phyloP scores from a whole-genome alignment of 1,140 invertebrate genomes.

The Apis cerana region DNA sequence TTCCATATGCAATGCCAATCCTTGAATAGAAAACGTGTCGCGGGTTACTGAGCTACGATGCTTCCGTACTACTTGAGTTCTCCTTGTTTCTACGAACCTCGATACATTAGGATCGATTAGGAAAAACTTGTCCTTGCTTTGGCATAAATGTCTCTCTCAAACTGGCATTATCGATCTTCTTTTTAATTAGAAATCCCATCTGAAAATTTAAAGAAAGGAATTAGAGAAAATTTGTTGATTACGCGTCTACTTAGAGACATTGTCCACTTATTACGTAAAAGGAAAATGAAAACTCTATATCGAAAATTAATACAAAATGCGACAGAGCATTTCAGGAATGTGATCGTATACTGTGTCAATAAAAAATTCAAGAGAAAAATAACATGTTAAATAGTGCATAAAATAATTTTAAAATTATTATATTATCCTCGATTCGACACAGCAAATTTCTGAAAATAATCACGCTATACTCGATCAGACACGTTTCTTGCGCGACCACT shows the following conservation, averaged over 20 bases:
- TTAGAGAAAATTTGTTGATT: neutral
- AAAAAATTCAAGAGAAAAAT: neutral
- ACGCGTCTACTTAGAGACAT: neutral
- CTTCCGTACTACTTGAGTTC: constrained; percentile 6
- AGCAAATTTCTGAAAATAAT: too few species aligned
- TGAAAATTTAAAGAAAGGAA: too few species aligned
- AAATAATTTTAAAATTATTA: too few species aligned
- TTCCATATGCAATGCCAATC: constrained; percentile 9
- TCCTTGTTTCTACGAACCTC: neutral
- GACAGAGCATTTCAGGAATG: neutral
- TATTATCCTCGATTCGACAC: too few species aligned
- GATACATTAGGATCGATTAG: constrained; percentile 2
- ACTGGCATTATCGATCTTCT: neutral
- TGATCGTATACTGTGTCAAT: neutral
- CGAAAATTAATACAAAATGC: neutral
- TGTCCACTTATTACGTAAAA: too few species aligned
- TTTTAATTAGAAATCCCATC: too few species aligned
- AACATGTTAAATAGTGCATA: neutral
- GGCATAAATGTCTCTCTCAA: neutral
- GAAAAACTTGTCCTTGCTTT: constrained; percentile 10
- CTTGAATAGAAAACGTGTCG: constrained; percentile 42
- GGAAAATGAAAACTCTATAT: neutral
- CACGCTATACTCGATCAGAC: too few species aligned
- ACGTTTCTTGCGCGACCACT: too few species aligned
- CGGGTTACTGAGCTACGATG: constrained; percentile 1